These are phyloP conservation scores for Lepisosteus oculatus DNA, from an alignment of 2,113 vertebrate genomes.

Conservation along the genomic window DNA sequence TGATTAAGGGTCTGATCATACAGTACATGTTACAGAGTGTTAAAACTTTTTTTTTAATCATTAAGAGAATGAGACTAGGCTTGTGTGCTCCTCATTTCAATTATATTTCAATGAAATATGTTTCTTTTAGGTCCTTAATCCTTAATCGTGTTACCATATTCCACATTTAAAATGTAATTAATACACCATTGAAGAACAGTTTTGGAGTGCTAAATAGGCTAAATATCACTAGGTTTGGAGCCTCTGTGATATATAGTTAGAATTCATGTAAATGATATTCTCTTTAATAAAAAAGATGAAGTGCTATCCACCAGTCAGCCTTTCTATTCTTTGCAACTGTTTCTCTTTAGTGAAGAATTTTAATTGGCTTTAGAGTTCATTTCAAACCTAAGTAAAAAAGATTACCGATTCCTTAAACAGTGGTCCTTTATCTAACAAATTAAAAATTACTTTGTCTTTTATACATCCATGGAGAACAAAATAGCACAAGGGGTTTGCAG, in stretches of 20 bases:
- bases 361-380: slow-evolving; percentile 55
- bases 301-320: neutral
- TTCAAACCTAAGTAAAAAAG: slow-evolving; percentile 55
- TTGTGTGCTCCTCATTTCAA: too few species aligned
- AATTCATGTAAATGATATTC: too few species aligned
- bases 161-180: too few species aligned
- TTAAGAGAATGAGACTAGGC: too few species aligned
- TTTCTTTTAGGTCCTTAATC: too few species aligned
- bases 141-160: too few species aligned
- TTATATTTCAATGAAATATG: too few species aligned
- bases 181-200: too few species aligned
- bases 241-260: neutral
- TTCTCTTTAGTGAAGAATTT: slow-evolving; percentile 52
- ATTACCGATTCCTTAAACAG: slow-evolving; percentile 65
- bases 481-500: slow-evolving; percentile 50
- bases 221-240: neutral
- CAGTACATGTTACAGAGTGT: too few species aligned
- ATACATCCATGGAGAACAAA: slow-evolving; percentile 50
- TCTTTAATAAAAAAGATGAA: neutral
- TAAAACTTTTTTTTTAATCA: too few species aligned
- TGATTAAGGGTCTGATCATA: too few species aligned
- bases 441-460: slow-evolving; percentile 58
- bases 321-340: slow-evolving; percentile 23
- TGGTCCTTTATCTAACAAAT: slow-evolving; percentile 59
- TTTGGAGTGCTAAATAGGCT: too few species aligned